Evolutionary conservation across 2,113 vertebrate species (phyloP).

Genomic region (Gnathonemus longibarbis): DNA sequence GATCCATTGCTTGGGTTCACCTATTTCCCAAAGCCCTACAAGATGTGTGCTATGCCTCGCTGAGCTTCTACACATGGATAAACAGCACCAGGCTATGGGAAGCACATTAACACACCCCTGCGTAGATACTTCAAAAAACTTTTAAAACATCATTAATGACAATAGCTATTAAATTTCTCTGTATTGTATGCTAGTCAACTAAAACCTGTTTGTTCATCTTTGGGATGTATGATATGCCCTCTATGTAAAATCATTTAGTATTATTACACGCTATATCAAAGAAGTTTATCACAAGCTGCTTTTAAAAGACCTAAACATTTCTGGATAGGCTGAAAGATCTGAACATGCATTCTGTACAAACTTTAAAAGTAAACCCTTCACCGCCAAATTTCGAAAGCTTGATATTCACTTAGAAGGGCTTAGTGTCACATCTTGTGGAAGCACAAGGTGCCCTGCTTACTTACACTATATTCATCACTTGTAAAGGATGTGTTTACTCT

Average conservation of each 20-base stretch:
- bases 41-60: neutral
- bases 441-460: neutral
- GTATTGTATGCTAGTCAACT: neutral
- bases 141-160: neutral
- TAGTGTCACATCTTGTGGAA: neutral
- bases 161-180: neutral
- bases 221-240: neutral
- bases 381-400: neutral
- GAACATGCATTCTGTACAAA: neutral
- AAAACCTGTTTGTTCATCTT: neutral
- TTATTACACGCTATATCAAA: neutral
- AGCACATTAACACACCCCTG: neutral
- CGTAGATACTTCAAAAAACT: neutral
- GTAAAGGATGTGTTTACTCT: neutral
- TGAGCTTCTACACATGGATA: neutral
- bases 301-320: neutral
- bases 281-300: neutral
- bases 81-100: neutral
- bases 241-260: neutral
- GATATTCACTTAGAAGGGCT: neutral
- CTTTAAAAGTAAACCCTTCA: neutral
- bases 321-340: neutral
- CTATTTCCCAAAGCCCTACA: neutral
- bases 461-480: neutral
- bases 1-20: neutral